phyloP scores from a whole-genome alignment of 2,888 invertebrate species.

The Gnatocerus cornutus region DNA sequence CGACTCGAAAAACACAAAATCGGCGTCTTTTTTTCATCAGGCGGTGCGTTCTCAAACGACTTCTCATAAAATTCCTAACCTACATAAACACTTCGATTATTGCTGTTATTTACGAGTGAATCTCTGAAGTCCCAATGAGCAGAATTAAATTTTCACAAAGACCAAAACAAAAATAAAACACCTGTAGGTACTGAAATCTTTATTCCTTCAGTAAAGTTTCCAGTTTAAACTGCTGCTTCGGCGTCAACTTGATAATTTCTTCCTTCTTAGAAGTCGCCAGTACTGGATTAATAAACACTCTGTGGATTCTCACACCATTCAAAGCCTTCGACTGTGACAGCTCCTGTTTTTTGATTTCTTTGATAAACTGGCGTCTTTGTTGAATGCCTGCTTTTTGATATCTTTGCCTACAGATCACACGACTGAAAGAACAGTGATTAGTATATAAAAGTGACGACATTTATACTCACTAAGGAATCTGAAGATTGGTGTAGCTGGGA shows the following conservation, averaged over 20 bases:
- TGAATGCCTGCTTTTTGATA: conserved; percentile 73
- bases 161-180: neutral
- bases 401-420: conserved; percentile 78
- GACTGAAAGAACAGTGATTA: conserved; percentile 66
- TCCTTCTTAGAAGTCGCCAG: conserved; percentile 66
- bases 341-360: conserved; percentile 77
- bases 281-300: conserved; percentile 77
- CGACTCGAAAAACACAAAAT: conserved; percentile 19
- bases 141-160: neutral
- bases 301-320: conserved; percentile 78
- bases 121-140: conserved; percentile 8
- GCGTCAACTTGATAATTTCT: conserved; percentile 63
- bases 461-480: conserved; percentile 77
- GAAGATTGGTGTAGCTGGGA: conserved; percentile 76
- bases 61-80: conserved; percentile 22
- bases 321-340: conserved; percentile 77
- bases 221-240: conserved; percentile 62
- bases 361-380: conserved; percentile 76
- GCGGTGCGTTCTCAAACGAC: conserved; percentile 25
- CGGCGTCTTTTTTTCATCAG: conserved; percentile 13
- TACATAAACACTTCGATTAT: conserved; percentile 29
- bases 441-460: neutral
- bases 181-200: conserved; percentile 8
- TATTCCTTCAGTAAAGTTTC: conserved; percentile 60
- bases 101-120: conserved; percentile 22